Conservation (phyloP, 2,888 invertebrate genomes). For the Listrodromus nycthemerus region DNA sequence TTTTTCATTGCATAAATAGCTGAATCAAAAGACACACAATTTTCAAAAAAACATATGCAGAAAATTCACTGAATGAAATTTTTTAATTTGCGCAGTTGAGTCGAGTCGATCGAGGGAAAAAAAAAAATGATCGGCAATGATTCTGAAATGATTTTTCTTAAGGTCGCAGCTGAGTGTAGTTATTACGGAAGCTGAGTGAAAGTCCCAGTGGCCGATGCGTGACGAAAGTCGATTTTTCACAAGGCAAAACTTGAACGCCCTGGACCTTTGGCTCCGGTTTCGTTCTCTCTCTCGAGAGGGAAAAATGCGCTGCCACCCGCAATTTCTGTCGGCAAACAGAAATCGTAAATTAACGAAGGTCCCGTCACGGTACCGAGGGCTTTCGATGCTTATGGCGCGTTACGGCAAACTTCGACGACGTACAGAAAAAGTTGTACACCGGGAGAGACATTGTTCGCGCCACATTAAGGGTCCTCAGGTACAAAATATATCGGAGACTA, state of each 20-base stretch:
- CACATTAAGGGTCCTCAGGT: conserved; percentile 15
- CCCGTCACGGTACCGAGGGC: conserved; percentile 57
- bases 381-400: conserved; percentile 34
- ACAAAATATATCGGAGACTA: not conserved
- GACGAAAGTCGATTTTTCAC: conserved; percentile 65
- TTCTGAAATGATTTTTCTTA: conserved; percentile 6
- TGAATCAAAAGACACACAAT: too few relatives aligned
- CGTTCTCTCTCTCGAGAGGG: not conserved
- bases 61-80: not conserved
- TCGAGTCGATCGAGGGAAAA: not conserved
- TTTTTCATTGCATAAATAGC: too few relatives aligned
- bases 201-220: conserved; percentile 54
- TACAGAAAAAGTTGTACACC: conserved; percentile 16
- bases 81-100: not conserved
- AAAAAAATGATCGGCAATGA: conserved; percentile 4
- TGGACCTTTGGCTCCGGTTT: conserved; percentile 2
- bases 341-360: conserved; percentile 70
- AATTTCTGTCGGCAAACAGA: conserved; percentile 80
- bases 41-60: too few relatives aligned
- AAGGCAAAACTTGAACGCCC: conserved; percentile 20
- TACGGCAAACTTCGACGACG: conserved; percentile 19
- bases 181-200: conserved; percentile 36
- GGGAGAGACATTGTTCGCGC: conserved; percentile 14
- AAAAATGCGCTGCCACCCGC: conserved; percentile 77
- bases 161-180: not conserved